A percentile compares a stretch with the other conserved stretches of the same genome.
Conservation (phyloP, 1,140 invertebrate genomes). For the Drosophila funebris region DNA sequence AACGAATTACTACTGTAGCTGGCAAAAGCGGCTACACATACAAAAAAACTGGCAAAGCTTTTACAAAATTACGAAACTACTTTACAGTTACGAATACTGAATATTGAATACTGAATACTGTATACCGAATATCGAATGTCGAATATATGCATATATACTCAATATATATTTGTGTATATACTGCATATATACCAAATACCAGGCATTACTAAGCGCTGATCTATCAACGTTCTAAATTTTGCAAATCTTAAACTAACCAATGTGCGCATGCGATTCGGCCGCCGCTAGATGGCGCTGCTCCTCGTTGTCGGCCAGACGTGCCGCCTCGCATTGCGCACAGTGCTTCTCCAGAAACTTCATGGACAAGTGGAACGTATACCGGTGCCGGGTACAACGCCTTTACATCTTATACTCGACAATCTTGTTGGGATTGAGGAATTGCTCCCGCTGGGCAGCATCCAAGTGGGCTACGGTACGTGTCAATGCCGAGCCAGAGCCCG, state of each 20-base stretch:
- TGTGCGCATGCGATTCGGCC: slow-evolving; percentile 51
- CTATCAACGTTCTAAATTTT: slow-evolving; percentile 35
- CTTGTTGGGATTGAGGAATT: slow-evolving; percentile 83
- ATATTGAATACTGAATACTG: slow-evolving; percentile 52
- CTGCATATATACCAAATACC: slow-evolving; percentile 13
- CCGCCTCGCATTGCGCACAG: slow-evolving; percentile 78
- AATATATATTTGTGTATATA: too few species aligned
- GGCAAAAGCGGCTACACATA: slow-evolving; percentile 57
- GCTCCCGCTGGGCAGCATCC: slow-evolving; percentile 79
- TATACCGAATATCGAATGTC: not conserved
- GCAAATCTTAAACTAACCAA: slow-evolving; percentile 72
- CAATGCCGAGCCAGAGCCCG: slow-evolving; percentile 58
- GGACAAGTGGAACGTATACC: slow-evolving; percentile 84
- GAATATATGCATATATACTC: slow-evolving; percentile 5
- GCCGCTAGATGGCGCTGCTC: slow-evolving; percentile 64
- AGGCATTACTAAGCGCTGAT: slow-evolving; percentile 23
- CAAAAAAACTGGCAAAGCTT: slow-evolving; percentile 69
- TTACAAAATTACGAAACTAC: slow-evolving; percentile 81
- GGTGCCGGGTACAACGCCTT: slow-evolving; percentile 83
- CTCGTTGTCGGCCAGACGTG: slow-evolving; percentile 50
- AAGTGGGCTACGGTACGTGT: slow-evolving; percentile 78
- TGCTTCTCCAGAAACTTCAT: slow-evolving; percentile 83
- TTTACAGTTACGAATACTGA: slow-evolving; percentile 62
- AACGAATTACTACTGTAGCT: slow-evolving; percentile 48
- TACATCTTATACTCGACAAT: slow-evolving; percentile 84